These are phyloP conservation scores for Nibea albiflora DNA, from an alignment of 2,113 vertebrate species.

Conservation along the genomic window DNA sequence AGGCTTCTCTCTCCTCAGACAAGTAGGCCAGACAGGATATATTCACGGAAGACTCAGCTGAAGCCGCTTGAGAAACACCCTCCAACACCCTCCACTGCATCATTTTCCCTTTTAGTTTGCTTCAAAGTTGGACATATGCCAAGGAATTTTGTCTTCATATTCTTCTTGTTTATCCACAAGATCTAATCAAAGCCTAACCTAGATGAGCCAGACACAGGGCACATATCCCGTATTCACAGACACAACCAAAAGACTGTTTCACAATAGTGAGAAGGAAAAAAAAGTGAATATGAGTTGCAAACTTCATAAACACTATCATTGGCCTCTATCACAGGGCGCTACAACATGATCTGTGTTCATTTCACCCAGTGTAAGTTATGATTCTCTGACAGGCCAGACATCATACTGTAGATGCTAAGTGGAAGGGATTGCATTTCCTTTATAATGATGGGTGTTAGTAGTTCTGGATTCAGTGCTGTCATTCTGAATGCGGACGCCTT, in stretches of 20 bases:
- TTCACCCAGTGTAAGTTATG: slow-evolving; percentile 42
- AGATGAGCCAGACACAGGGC: slow-evolving; percentile 51
- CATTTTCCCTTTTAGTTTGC: slow-evolving; percentile 61
- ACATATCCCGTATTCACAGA: slow-evolving; percentile 24
- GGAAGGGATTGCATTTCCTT: slow-evolving; percentile 57
- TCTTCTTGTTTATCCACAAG: slow-evolving; percentile 71
- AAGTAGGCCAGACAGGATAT: slow-evolving; percentile 80
- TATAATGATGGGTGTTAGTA: slow-evolving; percentile 55
- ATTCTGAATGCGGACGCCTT: slow-evolving; percentile 14
- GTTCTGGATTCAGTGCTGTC: slow-evolving; percentile 35
- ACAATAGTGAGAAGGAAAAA: neutral
- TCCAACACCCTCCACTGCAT: slow-evolving; percentile 66
- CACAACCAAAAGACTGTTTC: neutral
- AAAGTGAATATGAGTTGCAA: neutral
- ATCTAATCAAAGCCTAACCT: slow-evolving; percentile 54
- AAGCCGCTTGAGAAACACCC: slow-evolving; percentile 69
- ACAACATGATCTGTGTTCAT: slow-evolving; percentile 25
- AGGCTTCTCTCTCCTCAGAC: slow-evolving; percentile 78
- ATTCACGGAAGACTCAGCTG: slow-evolving; percentile 72
- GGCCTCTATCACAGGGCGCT: slow-evolving; percentile 12
- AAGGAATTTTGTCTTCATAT: slow-evolving; percentile 73
- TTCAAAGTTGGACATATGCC: slow-evolving; percentile 60
- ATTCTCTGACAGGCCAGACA: slow-evolving; percentile 36
- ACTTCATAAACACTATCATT: neutral
- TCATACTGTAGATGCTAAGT: slow-evolving; percentile 37